Percentiles rank a stretch among this genome's conserved stretches.
Evolutionary conservation across 1,140 invertebrate genomes (phyloP).

Genomic region (Lepeophtheirus salmonis): DNA sequence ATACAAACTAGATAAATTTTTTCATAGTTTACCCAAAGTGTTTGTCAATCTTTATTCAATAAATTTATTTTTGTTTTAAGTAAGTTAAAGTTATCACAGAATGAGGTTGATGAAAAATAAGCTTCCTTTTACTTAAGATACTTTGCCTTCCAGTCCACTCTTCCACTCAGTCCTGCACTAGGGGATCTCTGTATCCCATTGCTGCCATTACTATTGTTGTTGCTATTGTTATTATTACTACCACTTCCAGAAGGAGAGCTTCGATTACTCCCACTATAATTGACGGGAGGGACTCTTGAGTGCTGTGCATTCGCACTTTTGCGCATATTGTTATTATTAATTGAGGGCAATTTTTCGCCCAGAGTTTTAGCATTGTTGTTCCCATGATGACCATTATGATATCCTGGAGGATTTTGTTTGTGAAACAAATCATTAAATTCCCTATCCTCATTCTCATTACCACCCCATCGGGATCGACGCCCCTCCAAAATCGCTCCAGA

Average conservation of each 20-base stretch:
- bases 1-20: too few species aligned
- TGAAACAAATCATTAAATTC: not conserved
- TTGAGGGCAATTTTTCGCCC: not conserved
- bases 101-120: too few species aligned
- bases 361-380: not conserved
- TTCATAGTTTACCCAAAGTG: too few species aligned
- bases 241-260: not conserved
- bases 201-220: not conserved
- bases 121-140: conserved; percentile 18
- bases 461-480: not conserved
- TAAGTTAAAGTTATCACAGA: too few species aligned
- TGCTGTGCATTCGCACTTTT: not conserved
- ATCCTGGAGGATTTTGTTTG: not conserved
- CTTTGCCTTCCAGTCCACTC: conserved; percentile 17
- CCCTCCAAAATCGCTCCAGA: not conserved
- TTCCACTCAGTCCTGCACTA: conserved; percentile 5
- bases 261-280: not conserved
- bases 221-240: not conserved
- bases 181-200: not conserved
- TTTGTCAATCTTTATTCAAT: too few species aligned
- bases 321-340: not conserved
- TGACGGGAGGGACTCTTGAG: not conserved
- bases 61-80: too few species aligned
- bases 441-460: not conserved
- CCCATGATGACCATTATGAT: not conserved